A percentile compares a stretch with the other conserved stretches of the same genome.
Evolutionary conservation across 2,888 invertebrate species (phyloP).

Genomic region (Onchidella celtica): DNA sequence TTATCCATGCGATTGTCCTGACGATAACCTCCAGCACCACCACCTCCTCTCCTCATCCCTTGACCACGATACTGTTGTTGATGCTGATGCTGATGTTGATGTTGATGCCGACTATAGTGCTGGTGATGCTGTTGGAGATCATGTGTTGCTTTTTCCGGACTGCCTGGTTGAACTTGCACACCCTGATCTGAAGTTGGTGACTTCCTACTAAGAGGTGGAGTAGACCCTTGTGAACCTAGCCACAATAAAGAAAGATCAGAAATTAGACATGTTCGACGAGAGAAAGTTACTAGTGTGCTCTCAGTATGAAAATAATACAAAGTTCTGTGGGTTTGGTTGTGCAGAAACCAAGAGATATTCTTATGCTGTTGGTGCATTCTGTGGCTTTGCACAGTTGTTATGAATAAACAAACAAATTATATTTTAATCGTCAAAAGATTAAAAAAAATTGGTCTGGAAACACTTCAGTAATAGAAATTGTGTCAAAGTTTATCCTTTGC

Average conservation of each 20-base stretch:
- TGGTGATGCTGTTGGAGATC: constrained; percentile 53
- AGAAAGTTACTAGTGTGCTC: no score
- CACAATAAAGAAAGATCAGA: neutral
- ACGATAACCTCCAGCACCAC: constrained; percentile 11
- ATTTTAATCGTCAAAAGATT: no score
- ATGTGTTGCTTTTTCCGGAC: constrained; percentile 46
- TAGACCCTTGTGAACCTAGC: constrained; percentile 68
- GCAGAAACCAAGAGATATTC: no score
- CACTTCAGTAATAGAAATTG: no score
- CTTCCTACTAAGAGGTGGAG: constrained; percentile 74
- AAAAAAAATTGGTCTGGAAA: no score
- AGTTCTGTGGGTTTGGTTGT: no score
- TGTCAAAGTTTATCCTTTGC: no score
- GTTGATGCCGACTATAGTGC: constrained; percentile 55
- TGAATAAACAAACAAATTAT: no score
- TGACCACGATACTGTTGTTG: constrained; percentile 48
- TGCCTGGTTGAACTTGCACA: constrained; percentile 83
- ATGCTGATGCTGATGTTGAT: constrained; percentile 42
- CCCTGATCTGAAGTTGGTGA: constrained; percentile 88
- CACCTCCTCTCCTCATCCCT: constrained; percentile 46
- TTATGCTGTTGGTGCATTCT: no score
- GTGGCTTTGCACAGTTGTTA: no score
- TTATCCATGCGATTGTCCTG: constrained; percentile 13
- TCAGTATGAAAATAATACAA: no score
- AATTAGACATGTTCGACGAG: no score